Base-by-base conservation (phyloP, 2,113 vertebrate genomes). In the Rostratula benghalensis region DNA sequence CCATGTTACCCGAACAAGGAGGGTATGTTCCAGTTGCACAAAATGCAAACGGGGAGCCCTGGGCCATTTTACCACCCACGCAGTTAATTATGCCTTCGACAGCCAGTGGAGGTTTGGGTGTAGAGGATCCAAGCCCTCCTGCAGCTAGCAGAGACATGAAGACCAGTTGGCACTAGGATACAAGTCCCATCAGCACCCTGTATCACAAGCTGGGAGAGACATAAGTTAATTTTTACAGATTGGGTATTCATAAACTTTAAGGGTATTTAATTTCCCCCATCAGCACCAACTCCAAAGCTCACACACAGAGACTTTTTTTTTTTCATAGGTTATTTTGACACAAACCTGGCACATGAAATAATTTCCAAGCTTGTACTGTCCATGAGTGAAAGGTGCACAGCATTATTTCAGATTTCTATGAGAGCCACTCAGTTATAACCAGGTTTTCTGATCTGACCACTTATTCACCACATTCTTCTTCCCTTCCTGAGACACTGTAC, bases 91-190 rank as follows among this genome's bases (percentile, higher is more conserved):
- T 61, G 74, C 81, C 94, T 88, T 57, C 2, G 0, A 45, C 84
- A 95, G 77, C 28, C 90, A 87, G 54, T 9, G 1, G 22, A 93
- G 89, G 78, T 76, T 48, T 95, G 96, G 76, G 94, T 71, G 50
- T 60, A 96, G 94, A 97, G 90, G 82, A 96, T 96, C 95, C 87
- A 86, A 93, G 90, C 89, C 87, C 89, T 97, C 95, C 95, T 19
- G 6, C 27, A 14, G 86, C 92, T 88, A 93, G 73, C 95, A 96
- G 95, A 97, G 89, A 95, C 97, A 96, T 31, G 46, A 97, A 96
- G 95, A 93, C 84, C 33, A 4, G 83, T 73, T 87, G 83, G 90
- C 89, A 83, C 61, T 13, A 3, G 50, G 76, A 73, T 46, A 22
- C 68, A 87, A 45, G 6, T 85, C 95, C 90, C 79, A 70, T 51